Evolutionary conservation across 2,797 vertebrate species (phyloP), one percentile per base, ranked within the genome.

Genomic region (Ctenosaura bakeri): DNA sequence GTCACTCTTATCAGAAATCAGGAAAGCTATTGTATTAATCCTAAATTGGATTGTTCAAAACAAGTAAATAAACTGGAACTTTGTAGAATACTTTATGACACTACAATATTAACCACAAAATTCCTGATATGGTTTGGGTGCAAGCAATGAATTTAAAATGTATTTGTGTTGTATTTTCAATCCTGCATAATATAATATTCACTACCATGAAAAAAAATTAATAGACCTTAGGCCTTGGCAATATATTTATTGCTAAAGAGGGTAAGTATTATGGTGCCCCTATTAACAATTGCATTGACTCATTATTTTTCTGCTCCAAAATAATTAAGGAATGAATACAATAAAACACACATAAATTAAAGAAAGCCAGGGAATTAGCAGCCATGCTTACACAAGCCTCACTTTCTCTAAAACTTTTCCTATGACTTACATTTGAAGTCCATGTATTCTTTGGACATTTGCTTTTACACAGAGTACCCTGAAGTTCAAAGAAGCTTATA

Each of bases 61-160:
- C 35, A 46, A 93, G 89, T 90, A 94, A 92, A 90, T 92, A 95
- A 95, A 92, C 62, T 62, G 42, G 88, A 89, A 86, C 90, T 38
- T 93, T 42, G 81, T 89, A 91, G 88, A 83, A 92, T 91, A 29
- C 73, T 92, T 46, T 93, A 77, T 90, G 85, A 86, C 82, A 91
- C 66, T 89, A 90, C 93, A 91, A 94, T 35, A 62, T 94, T 92
- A 95, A 92, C 88, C 89, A 95, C 89, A 85, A 93, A 76, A 90
- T 66, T 87, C 71, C 42, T 94, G 89, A 83, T 84, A 83, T 59
- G 85, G 89, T 89, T 62, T 90, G 88, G 93, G 86, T 89, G 38
- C 91, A 92, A 91, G 83, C 87, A 94, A 95, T 94, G 86, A 93
- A 91, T 91, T 94, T 92, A 92, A 46, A 95, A 92, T 92, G 29